Base-by-base conservation (phyloP, 2,888 invertebrate species). In the Mesoligia furuncula region DNA sequence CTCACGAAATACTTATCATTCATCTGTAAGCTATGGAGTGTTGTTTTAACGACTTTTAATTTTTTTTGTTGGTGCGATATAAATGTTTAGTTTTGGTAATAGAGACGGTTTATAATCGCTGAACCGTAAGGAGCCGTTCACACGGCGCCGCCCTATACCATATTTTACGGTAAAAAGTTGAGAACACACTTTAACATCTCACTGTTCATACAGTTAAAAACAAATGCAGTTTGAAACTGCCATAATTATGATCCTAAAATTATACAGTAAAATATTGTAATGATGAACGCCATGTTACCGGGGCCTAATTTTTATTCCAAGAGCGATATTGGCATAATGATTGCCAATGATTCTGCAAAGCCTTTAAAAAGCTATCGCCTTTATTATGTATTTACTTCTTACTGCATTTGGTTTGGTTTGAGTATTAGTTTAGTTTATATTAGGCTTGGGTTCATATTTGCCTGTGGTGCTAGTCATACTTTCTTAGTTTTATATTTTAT, bases 381-480 rank as follows among this genome's bases (percentile, higher is more conserved):
- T 83, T 57, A 48, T 80, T 68, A 68, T 88, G 83, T 88, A 66
- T 86, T 86, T 81, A 85, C 71, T 81, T 27, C 61, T 71, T 77
- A 78, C 66, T 87, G 89, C 87, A 90, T 87, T 91, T 90, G 81
- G 86, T 86, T 87, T 85, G 73, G 83, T 79, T 85, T 83, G 84
- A 85, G 61, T 80, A 76, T 73, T 81, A 79, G 31, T 62, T 73
- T 73, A 64, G 72, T 57, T 54, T 71, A 39, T 36, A 72, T 76
- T 79, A 85, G 48, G 57, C 54, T 74, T 81, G 73, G 54, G 75
- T 83, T 81, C 74, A 85, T 85, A 66, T 87, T 90, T 91, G 89
- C 90, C 90, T 88, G 82, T 89, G 91, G 91, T 92, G 92, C 93
- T 93, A 93, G 92, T 93, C 93, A 92, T 90, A 86, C 81, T 78